Percentiles rank a stretch among this genome's conserved stretches.
phyloP scores from a whole-genome alignment of 2,113 vertebrate genomes.

The Neolamprologus hecqui region DNA sequence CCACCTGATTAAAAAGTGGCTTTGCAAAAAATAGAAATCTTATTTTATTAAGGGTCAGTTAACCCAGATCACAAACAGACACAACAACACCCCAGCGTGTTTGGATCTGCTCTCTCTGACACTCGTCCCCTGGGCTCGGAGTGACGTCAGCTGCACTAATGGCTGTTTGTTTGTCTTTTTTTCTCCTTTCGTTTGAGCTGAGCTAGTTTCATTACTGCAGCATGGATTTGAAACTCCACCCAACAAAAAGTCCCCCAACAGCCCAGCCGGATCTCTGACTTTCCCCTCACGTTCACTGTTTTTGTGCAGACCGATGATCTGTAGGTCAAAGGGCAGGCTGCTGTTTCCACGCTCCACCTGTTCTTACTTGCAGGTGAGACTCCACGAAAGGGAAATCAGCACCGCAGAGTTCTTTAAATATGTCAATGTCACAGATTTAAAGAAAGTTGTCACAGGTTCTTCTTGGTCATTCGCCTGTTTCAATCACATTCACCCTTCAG shows the following conservation, averaged over 20 bases:
- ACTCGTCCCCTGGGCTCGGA: fast-evolving
- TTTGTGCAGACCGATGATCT: background rate
- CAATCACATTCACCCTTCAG: background rate
- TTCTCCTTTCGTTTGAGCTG: background rate
- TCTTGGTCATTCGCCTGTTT: background rate
- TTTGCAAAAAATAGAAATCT: background rate
- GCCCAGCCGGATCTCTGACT: background rate
- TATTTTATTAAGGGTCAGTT: background rate
- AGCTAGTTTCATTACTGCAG: background rate
- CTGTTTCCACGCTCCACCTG: background rate
- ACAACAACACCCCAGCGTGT: background rate
- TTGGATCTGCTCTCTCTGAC: background rate
- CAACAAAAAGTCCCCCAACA: background rate
- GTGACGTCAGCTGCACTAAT: background rate
- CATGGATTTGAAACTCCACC: background rate
- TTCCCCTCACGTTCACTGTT: background rate
- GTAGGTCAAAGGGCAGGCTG: background rate
- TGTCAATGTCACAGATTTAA: background rate
- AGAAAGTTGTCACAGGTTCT: background rate
- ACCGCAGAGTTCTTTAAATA: background rate
- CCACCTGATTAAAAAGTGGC: background rate
- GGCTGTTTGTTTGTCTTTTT: background rate
- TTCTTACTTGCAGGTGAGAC: background rate
- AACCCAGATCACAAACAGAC: background rate
- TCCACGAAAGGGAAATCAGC: background rate